Evolutionary conservation across 2,888 invertebrate species (phyloP).

Genomic region (Cheilosia urbana): DNA sequence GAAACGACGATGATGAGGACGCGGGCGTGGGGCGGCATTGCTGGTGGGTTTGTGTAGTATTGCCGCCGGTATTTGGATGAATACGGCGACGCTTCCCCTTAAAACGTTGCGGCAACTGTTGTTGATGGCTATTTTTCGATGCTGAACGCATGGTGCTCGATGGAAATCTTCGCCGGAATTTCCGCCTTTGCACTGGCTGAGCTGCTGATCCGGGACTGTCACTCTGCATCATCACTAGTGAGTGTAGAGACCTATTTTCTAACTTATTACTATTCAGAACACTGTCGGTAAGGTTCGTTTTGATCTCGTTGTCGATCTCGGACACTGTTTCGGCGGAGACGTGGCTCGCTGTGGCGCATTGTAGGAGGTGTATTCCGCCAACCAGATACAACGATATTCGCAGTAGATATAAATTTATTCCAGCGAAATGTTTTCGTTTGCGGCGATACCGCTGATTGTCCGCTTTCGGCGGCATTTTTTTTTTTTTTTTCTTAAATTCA

Average conservation of each 20-base stretch:
- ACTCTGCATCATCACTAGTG: constrained; percentile 49
- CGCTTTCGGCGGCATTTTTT: constrained; percentile 60
- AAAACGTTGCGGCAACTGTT: constrained; percentile 51
- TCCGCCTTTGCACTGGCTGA: constrained; percentile 51
- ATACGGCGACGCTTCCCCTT: constrained; percentile 70
- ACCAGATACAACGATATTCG: constrained; percentile 75
- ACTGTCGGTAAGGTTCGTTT: constrained; percentile 64
- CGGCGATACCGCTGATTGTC: constrained; percentile 71
- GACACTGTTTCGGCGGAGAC: constrained; percentile 23
- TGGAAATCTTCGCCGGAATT: constrained; percentile 65
- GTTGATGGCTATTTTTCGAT: constrained; percentile 3
- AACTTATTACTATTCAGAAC: constrained; percentile 58
- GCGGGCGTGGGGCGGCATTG: constrained; percentile 17
- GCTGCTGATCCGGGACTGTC: constrained; percentile 50
- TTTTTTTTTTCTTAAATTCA: constrained; percentile 12
- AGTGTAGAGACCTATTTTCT: constrained; percentile 47
- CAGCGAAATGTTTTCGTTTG: constrained; percentile 75
- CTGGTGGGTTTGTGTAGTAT: constrained; percentile 28
- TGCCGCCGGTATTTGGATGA: constrained; percentile 25
- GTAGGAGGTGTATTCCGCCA: constrained; percentile 72
- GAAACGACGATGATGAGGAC: constrained; percentile 13
- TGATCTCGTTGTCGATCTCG: constrained; percentile 40
- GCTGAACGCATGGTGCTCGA: constrained; percentile 30
- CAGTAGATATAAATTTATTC: constrained; percentile 72
- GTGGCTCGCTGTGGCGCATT: constrained; percentile 35